Evolutionary conservation across 2,888 invertebrate genomes (phyloP).

Genomic region (Drosophila imparisetae): DNA sequence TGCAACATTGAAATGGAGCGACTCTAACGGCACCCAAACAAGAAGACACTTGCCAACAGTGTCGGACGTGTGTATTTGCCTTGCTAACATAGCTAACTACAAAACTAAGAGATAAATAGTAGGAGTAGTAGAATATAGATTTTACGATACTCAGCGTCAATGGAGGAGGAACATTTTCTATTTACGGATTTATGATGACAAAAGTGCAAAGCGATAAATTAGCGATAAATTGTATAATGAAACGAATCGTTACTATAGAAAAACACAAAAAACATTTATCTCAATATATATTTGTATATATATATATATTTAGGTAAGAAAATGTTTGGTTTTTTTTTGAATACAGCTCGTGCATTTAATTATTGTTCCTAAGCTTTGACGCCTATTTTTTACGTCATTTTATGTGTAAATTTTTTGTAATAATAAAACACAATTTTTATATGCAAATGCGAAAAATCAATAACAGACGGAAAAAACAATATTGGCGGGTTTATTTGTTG

Average conservation of each 20-base stretch:
- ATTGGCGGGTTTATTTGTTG: not conserved
- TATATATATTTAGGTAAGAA: not conserved
- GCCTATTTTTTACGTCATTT: slow-evolving; percentile 23
- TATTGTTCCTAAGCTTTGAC: slow-evolving; percentile 45
- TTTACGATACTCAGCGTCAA: slow-evolving; percentile 54
- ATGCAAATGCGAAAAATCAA: slow-evolving; percentile 52
- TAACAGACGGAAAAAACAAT: slow-evolving; percentile 7
- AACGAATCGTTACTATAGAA: slow-evolving; percentile 9
- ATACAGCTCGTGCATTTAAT: slow-evolving; percentile 68
- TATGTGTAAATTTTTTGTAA: slow-evolving; percentile 44
- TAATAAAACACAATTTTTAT: not conserved
- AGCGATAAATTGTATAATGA: slow-evolving; percentile 26
- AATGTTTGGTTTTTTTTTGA: not conserved
- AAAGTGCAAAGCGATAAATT: slow-evolving; percentile 25
- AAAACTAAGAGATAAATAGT: not conserved
- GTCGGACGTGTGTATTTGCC: slow-evolving; percentile 21
- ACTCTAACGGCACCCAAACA: slow-evolving; percentile 47
- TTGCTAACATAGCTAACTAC: slow-evolving; percentile 6
- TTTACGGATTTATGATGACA: slow-evolving; percentile 17
- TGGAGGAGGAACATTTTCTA: slow-evolving; percentile 30
- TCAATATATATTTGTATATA: not conserved
- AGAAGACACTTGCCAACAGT: slow-evolving; percentile 5
- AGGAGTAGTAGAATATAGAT: slow-evolving; percentile 12
- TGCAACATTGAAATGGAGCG: slow-evolving; percentile 75
- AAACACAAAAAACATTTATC: slow-evolving; percentile 8